Percentiles rank a stretch among this genome's conserved stretches.
These are phyloP conservation scores for Monodelphis domestica DNA, from an alignment of 2,797 vertebrate species.

Conservation along the genomic window DNA sequence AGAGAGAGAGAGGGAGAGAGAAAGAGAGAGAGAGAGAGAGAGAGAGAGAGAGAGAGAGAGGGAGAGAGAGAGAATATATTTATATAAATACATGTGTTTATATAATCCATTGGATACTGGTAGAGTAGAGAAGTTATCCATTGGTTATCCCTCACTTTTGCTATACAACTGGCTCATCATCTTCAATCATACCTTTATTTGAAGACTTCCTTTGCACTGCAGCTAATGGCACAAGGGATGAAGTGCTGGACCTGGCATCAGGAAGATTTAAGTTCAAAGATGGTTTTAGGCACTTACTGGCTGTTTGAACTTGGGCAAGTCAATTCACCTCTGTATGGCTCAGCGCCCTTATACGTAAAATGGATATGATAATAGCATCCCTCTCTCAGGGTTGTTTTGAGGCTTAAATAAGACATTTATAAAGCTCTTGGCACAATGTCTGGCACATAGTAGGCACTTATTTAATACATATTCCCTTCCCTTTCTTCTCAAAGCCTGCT, in stretches of 20 bases:
- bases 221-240: background rate
- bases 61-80: no score
- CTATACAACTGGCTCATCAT: background rate
- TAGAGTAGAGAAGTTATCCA: background rate
- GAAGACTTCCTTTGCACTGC: background rate
- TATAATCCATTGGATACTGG: no score
- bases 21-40: no score
- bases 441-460: background rate
- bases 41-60: no score
- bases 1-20: no score
- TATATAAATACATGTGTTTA: no score
- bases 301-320: no score
- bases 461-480: background rate
- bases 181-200: background rate
- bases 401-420: background rate
- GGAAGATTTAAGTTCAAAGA: background rate
- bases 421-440: background rate
- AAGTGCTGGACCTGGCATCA: background rate
- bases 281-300: background rate
- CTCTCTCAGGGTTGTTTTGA: background rate
- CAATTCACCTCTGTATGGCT: background rate
- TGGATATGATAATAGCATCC: background rate
- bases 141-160: background rate
- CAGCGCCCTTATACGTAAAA: background rate
- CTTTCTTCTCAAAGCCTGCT: background rate